A percentile compares a stretch with the other conserved stretches of the same genome.
These are phyloP conservation scores for Dinomys branickii DNA, from an alignment of 2,113 vertebrate genomes.

Conservation along the genomic window DNA sequence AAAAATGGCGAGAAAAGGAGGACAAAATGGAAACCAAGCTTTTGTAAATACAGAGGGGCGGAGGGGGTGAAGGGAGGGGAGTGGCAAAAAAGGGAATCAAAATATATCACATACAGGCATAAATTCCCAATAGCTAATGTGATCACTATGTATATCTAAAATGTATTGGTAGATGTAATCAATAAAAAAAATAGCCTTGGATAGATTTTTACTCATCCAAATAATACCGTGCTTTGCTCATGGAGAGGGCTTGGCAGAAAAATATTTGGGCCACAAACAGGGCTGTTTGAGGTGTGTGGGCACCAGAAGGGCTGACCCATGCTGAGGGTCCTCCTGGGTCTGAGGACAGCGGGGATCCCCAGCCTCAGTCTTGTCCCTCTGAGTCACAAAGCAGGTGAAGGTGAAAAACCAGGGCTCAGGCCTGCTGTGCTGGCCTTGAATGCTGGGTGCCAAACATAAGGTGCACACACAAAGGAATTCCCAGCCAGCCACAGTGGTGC, in stretches of 20 bases:
- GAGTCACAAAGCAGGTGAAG: background rate
- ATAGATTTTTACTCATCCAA: background rate
- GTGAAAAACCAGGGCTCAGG: background rate
- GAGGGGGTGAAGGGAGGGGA: background rate
- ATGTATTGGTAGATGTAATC: background rate
- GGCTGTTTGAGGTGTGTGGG: background rate
- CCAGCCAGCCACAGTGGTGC: background rate
- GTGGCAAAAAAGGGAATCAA: background rate
- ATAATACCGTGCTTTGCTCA: background rate
- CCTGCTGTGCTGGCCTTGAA: background rate
- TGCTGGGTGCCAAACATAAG: background rate
- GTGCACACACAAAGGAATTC: background rate
- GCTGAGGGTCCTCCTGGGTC: rapidly evolving
- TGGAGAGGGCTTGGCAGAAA: background rate
- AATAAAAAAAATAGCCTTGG: background rate
- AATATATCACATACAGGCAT: background rate
- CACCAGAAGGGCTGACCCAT: background rate
- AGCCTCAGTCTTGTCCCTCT: background rate
- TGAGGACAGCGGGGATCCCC: too few relatives aligned
- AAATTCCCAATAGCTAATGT: background rate
- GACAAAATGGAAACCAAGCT: background rate
- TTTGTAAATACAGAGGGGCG: background rate
- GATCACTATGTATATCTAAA: background rate
- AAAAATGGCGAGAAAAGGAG: background rate
- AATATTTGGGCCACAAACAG: background rate